Percentiles rank a stretch among this genome's conserved stretches.
Evolutionary conservation across 2,113 vertebrate species (phyloP).

Genomic region (Lepus europaeus): DNA sequence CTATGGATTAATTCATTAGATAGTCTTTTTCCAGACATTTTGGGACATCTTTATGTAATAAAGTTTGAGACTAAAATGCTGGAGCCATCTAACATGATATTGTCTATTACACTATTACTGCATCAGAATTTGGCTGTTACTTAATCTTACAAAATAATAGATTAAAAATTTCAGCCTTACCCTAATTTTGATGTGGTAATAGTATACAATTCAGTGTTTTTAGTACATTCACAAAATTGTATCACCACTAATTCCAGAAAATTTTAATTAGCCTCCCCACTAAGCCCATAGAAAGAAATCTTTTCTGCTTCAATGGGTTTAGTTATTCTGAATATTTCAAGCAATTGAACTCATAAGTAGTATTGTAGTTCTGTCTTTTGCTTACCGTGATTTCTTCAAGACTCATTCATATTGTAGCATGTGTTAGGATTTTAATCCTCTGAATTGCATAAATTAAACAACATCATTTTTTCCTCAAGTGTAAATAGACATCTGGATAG

Average conservation of each 20-base stretch:
- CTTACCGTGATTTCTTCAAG: neutral
- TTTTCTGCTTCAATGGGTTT: neutral
- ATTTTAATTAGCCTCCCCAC: neutral
- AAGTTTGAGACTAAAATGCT: constrained; percentile 18
- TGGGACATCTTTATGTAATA: constrained; percentile 2
- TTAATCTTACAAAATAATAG: neutral
- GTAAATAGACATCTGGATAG: neutral
- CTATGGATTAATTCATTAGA: constrained; percentile 28
- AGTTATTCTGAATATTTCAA: constrained; percentile 32
- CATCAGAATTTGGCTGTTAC: neutral
- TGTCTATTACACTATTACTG: neutral
- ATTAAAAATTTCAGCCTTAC: no score
- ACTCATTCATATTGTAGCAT: neutral
- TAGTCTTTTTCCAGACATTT: neutral
- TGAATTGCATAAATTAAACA: neutral
- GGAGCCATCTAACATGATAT: neutral
- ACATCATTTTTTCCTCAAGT: neutral
- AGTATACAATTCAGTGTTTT: neutral
- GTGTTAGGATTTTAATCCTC: neutral
- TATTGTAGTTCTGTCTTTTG: neutral
- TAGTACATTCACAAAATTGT: neutral
- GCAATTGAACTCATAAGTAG: neutral
- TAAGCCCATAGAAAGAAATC: neutral
- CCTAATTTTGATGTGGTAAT: neutral
- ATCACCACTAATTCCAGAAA: neutral